phyloP scores from a whole-genome alignment of 2,888 invertebrate species.

The Nephrotoma appendiculata region DNA sequence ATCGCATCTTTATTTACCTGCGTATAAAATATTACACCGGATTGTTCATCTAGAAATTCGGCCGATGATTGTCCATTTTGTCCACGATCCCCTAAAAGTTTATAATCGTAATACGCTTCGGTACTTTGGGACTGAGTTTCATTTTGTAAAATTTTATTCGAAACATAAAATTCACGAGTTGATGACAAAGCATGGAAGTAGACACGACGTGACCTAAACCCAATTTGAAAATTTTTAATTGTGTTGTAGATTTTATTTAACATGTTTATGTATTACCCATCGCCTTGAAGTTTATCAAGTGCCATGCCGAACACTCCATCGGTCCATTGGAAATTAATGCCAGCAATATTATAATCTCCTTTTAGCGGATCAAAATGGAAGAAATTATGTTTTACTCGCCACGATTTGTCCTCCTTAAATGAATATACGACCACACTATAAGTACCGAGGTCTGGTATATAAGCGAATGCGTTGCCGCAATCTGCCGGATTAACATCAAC shows the following conservation, averaged over 20 bases:
- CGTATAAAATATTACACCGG: conserved; percentile 59
- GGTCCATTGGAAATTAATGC: conserved; percentile 73
- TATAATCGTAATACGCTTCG: conserved; percentile 54
- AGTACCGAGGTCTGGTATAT: conserved; percentile 61
- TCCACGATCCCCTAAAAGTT: conserved; percentile 57
- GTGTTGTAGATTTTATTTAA: neutral
- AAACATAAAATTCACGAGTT: conserved; percentile 65
- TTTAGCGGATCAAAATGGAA: conserved; percentile 71
- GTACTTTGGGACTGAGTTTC: conserved; percentile 50
- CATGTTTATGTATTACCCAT: conserved; percentile 31
- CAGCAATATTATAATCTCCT: conserved; percentile 62
- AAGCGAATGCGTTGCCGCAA: conserved; percentile 62
- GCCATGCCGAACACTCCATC: conserved; percentile 69
- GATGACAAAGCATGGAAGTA: conserved; percentile 75
- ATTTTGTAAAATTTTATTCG: conserved; percentile 57
- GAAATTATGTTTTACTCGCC: conserved; percentile 66
- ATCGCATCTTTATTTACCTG: conserved; percentile 64
- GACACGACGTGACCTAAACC: conserved; percentile 45
- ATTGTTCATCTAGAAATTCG: conserved; percentile 51
- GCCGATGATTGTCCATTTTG: conserved; percentile 57
- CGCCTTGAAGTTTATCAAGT: conserved; percentile 41
- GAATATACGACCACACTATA: conserved; percentile 68
- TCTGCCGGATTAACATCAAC: conserved; percentile 54
- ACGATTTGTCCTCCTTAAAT: conserved; percentile 55
- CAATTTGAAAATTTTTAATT: neutral